A percentile compares a stretch with the other conserved stretches of the same genome.
These are phyloP conservation scores for Philaethria dido DNA, from an alignment of 2,888 invertebrate genomes.

Conservation along the genomic window DNA sequence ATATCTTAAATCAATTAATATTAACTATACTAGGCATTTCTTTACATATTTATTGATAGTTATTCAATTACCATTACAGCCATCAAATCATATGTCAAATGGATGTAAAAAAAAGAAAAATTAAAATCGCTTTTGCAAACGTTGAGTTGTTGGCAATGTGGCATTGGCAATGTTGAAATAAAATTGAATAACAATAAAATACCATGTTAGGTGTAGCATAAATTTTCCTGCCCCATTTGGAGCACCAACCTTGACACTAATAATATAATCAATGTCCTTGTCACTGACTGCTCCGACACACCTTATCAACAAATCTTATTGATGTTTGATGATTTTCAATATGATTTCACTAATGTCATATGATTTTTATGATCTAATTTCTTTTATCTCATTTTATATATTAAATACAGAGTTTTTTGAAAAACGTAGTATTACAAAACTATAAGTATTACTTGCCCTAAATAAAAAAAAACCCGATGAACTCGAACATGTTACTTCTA, in stretches of 20 bases:
- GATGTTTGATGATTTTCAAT: neutral
- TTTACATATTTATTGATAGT: no score
- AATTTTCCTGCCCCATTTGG: constrained; percentile 34
- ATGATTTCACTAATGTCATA: neutral
- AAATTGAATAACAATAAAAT: constrained; percentile 30
- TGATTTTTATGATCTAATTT: neutral
- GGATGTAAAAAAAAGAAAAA: neutral
- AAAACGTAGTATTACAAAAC: no score
- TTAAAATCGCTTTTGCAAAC: no score
- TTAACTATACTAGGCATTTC: no score
- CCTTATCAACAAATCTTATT: constrained; percentile 23
- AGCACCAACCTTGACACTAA: constrained; percentile 43
- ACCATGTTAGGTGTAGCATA: constrained; percentile 33
- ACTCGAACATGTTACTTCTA: no score
- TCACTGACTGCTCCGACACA: constrained; percentile 27
- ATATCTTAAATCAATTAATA: no score
- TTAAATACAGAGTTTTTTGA: no score
- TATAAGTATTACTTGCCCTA: no score
- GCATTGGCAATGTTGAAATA: constrained; percentile 8
- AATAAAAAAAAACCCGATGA: no score
- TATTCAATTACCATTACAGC: no score
- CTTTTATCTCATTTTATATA: neutral
- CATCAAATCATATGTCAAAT: no score
- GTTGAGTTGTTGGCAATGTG: neutral
- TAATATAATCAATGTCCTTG: constrained; percentile 38